Evolutionary conservation across 2,797 vertebrate species (phyloP).

Genomic region (Anas georgica): DNA sequence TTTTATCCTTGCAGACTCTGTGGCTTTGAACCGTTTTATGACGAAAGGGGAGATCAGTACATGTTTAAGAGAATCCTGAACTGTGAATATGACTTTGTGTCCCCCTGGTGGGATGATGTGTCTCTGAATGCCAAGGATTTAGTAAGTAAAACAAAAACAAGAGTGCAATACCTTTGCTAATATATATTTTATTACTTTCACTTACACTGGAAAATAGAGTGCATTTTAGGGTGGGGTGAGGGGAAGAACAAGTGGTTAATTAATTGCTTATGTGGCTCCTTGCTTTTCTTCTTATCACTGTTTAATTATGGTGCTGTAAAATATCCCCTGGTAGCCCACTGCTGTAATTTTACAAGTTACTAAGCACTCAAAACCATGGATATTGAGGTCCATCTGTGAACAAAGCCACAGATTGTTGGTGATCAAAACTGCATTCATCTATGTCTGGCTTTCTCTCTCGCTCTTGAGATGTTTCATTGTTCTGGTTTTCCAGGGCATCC

Average conservation of each 20-base stretch:
- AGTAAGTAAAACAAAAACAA: conserved; percentile 76
- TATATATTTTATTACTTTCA: not conserved
- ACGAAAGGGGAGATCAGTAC: conserved; percentile 88
- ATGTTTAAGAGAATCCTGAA: conserved; percentile 91
- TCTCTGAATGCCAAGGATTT: conserved; percentile 91
- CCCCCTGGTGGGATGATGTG: conserved; percentile 92
- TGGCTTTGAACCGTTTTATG: conserved; percentile 91
- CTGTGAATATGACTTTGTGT: conserved; percentile 92
- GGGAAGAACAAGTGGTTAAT: not conserved
- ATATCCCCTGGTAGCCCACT: not conserved
- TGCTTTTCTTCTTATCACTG: not conserved
- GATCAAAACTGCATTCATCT: not conserved
- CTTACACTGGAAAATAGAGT: not conserved
- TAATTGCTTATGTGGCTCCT: not conserved
- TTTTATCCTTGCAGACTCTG: conserved; percentile 80
- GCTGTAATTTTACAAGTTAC: not conserved
- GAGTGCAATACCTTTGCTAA: not conserved
- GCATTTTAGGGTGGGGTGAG: not conserved
- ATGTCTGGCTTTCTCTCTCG: not conserved
- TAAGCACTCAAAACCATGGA: not conserved
- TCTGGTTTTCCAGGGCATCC: not conserved
- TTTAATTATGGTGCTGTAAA: not conserved
- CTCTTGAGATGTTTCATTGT: not conserved
- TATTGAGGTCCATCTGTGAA: not conserved
- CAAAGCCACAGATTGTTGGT: not conserved